Base-by-base conservation (phyloP, 2,113 vertebrate genomes). In the Cavia porcellus region DNA sequence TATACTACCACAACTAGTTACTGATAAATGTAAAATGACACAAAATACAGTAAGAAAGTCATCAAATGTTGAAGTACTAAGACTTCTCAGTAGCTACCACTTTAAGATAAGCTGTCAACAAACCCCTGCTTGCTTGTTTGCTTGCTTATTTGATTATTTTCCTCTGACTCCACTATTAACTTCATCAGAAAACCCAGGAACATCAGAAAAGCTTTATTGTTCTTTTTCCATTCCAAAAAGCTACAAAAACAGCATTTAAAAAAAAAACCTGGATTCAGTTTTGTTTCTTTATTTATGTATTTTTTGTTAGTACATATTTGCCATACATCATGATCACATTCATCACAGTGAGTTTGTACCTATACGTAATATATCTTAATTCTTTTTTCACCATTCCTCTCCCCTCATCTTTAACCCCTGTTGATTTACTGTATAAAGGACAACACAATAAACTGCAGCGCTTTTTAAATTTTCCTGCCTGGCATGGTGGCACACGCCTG, bases 221-320 rank as follows among this genome's bases (percentile, higher is more conserved):
- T 89, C 57, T 47, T 90, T 92, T 38, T 50, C 20, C 83, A 14
- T 86, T 89, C 59, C 61, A 96, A 30, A 95, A 90, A 92, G 70
- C 50, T 89, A 75, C 30, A 90, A 77, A 3, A 94, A 50, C 47
- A 50, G 17, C 17, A 95, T 85, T 72, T 83, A 72, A 38, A 38
- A 38, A 38, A 2, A 38, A 38, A 38, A 38, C 38, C 80, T 50
- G 11, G 22, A 91, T 59, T 14, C 13, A 89, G n/a, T 8, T 89
- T 85, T 2, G 38, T 38, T n/a, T n/a, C 86, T 82, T 74, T 70
- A 1, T 30, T 38, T 70, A 70, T 70, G 13, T 70, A 38, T 72
- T 72, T 74, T 17, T 32, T 30, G 6, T 50, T 50, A 79, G 45
- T 79, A 30, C 45, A 79, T 17, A 32, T 79, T 28, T 79, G 45